Evolutionary conservation across 1,140 invertebrate genomes (phyloP).

Genomic region (Heliconius congener): DNA sequence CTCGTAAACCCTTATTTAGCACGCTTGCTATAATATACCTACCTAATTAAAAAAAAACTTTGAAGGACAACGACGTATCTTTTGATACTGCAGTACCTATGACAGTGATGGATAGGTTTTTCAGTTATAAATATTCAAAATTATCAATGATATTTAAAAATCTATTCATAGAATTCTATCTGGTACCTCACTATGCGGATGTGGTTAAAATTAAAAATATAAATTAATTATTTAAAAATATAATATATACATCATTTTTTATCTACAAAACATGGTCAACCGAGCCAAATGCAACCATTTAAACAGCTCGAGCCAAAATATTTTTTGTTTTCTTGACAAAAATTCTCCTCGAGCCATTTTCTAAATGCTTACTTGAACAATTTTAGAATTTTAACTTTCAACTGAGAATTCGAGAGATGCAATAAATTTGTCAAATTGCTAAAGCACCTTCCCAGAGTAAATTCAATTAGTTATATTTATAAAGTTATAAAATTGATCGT

Average conservation of each 20-base stretch:
- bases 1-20: neutral
- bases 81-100: no score
- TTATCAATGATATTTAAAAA: no score
- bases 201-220: no score
- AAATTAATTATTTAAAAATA: no score
- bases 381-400: constrained; percentile 23
- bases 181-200: no score
- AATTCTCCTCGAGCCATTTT: constrained; percentile 35
- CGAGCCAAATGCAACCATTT: constrained; percentile 31
- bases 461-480: neutral
- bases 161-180: no score
- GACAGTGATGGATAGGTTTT: no score
- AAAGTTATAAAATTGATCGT: neutral
- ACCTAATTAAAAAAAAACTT: neutral
- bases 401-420: constrained; percentile 13
- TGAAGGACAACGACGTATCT: neutral
- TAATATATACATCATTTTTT: neutral
- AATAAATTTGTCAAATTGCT: constrained; percentile 26
- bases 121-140: no score
- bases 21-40: no score
- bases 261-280: constrained; percentile 15
- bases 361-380: constrained; percentile 29
- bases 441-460: neutral
- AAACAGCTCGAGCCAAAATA: constrained; percentile 32
- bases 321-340: constrained; percentile 33